Base-by-base conservation (phyloP, 1,140 invertebrate species). In the Rhyzopertha dominica region DNA sequence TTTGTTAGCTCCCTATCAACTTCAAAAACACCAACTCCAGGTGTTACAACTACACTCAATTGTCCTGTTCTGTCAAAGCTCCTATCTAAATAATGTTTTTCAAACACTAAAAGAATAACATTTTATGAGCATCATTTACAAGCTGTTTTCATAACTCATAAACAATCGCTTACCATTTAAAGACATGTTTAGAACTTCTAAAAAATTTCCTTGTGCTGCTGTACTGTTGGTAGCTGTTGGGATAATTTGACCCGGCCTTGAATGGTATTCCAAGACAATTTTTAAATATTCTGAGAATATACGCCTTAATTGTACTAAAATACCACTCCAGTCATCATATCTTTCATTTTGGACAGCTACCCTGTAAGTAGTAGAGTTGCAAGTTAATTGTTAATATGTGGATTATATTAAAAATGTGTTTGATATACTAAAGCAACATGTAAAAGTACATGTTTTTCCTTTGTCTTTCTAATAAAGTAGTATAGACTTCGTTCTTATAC, bases 61-160 rank as follows among this genome's bases (percentile, higher is more conserved):
- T 99, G 96, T 5, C 96, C 96, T 8, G 95, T 98, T 34, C 96
- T 79, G 65, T 99, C 96, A 70, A 99, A 98, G 67, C 93, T 95
- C 49, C 96, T 76, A 70, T 99, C 95, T 42, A 97, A 67, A 66
- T 96, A 98, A 69, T 99, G 95, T 66, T 96, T 96, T 67, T 98
- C 95, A 73, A 98, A 99, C 0, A 97, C 90, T 92, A 64, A 42
- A 79, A 72, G 46, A 52, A 45, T 4, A 29, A 41, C 3, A 2
- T n/a, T 36, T 26, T 43, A 47, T 10, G 25, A 43, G 19, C 37
- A 31, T 31, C 18, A 29, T 35, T 36, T 4, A 13, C 34, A 46
- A 19, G 35, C 34, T 50, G 13, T 17, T 20, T 37, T 32, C 2
- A n/a, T 25, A 17, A 37, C 19, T 30, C 20, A 42, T 26, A 8